These are phyloP conservation scores for Gallirallus australis DNA, from an alignment of 2,797 vertebrate genomes.

Conservation along the genomic window DNA sequence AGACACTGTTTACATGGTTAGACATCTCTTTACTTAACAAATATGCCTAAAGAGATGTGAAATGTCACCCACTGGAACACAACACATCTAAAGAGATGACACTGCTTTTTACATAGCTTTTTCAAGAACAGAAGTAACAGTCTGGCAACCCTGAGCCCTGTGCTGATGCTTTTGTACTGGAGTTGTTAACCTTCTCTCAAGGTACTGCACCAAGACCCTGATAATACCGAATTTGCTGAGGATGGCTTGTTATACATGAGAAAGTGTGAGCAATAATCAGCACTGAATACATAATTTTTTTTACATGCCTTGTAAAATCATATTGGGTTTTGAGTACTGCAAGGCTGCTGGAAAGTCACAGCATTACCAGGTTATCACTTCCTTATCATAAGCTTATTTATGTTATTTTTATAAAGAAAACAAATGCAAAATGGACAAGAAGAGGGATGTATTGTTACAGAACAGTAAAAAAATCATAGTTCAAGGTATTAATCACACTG, in stretches of 20 bases:
- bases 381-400: constrained; percentile 5
- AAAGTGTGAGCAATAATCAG: neutral
- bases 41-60: neutral
- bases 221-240: neutral
- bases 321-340: constrained; percentile 6
- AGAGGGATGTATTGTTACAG: neutral
- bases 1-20: neutral
- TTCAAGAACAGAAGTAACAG: neutral
- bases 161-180: neutral
- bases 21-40: neutral
- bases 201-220: neutral
- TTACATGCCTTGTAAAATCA: constrained; percentile 52
- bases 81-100: neutral
- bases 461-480: constrained; percentile 48
- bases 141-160: neutral
- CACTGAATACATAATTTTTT: constrained; percentile 16
- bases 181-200: neutral
- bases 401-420: constrained; percentile 16
- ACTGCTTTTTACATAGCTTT: neutral
- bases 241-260: neutral
- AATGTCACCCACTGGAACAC: neutral
- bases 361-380: constrained; percentile 4
- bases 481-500: constrained; percentile 55
- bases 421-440: neutral
- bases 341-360: constrained; percentile 51